phyloP scores from a whole-genome alignment of 2,113 vertebrate genomes.

The Caretta caretta region DNA sequence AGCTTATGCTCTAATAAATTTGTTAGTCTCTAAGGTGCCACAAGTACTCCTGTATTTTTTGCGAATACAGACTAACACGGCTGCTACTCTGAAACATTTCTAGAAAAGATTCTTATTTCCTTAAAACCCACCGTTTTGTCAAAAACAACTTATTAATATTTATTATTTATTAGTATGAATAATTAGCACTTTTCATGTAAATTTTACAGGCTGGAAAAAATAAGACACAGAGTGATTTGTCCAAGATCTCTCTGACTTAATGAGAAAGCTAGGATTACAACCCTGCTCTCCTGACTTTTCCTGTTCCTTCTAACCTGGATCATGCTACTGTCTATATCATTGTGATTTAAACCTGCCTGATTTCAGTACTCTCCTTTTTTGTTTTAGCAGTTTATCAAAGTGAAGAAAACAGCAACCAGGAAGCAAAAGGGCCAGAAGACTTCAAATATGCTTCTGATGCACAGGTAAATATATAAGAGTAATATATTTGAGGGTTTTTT shows the following conservation, averaged over 20 bases:
- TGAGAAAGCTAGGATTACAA: background rate
- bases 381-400: conserved; percentile 75
- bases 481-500: background rate
- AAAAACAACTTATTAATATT: background rate
- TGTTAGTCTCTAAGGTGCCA: no score
- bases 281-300: background rate
- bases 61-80: no score
- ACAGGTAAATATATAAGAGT: conserved; percentile 73
- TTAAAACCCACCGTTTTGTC: background rate
- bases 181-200: background rate
- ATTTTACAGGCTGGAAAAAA: conserved; percentile 1
- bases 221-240: background rate
- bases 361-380: conserved; percentile 26
- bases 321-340: background rate
- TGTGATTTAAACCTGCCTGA: conserved; percentile 16
- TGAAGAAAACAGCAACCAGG: conserved; percentile 71
- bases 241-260: background rate
- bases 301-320: background rate
- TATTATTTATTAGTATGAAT: background rate
- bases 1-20: no score
- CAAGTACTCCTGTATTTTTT: no score
- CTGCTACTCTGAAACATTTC: background rate
- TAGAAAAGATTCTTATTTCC: conserved; percentile 1
- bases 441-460: conserved; percentile 49
- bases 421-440: conserved; percentile 50